Conservation (phyloP, 2,888 invertebrate genomes). For the Sinotaia quadrata region DNA sequence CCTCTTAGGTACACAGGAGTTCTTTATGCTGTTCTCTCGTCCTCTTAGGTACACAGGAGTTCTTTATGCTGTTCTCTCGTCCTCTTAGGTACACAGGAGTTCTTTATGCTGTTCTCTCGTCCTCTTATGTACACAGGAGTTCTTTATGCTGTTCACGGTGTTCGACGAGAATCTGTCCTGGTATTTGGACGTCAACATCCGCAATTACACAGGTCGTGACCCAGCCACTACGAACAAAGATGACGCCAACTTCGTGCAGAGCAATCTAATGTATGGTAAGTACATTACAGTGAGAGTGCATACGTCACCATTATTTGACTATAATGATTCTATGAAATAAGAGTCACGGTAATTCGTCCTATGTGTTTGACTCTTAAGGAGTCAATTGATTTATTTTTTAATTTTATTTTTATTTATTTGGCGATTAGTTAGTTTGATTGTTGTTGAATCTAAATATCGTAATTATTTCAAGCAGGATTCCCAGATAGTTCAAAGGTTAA, state of each 20-base stretch:
- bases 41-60: too few relatives aligned
- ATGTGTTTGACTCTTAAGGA: too few relatives aligned
- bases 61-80: neutral
- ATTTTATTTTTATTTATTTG: too few relatives aligned
- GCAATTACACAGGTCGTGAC: constrained; percentile 29
- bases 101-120: neutral
- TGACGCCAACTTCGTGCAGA: constrained; percentile 33
- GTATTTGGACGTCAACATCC: constrained; percentile 25
- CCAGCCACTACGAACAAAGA: neutral
- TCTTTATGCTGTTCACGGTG: constrained; percentile 49
- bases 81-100: neutral
- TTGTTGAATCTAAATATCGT: too few relatives aligned
- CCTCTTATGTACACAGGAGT: constrained; percentile 44
- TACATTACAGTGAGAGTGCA: neutral
- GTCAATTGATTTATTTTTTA: too few relatives aligned
- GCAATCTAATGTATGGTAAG: constrained; percentile 35
- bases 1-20: too few relatives aligned
- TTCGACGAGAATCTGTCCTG: constrained; percentile 27
- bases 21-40: too few relatives aligned
- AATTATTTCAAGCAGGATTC: too few relatives aligned
- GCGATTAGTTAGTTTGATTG: too few relatives aligned
- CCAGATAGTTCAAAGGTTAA: too few relatives aligned
- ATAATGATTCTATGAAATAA: too few relatives aligned
- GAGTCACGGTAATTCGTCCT: too few relatives aligned
- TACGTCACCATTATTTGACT: neutral